Evolutionary conservation across 2,888 invertebrate species (phyloP), one percentile per base, ranked within the genome.

Genomic region (Nomada goodeniana): DNA sequence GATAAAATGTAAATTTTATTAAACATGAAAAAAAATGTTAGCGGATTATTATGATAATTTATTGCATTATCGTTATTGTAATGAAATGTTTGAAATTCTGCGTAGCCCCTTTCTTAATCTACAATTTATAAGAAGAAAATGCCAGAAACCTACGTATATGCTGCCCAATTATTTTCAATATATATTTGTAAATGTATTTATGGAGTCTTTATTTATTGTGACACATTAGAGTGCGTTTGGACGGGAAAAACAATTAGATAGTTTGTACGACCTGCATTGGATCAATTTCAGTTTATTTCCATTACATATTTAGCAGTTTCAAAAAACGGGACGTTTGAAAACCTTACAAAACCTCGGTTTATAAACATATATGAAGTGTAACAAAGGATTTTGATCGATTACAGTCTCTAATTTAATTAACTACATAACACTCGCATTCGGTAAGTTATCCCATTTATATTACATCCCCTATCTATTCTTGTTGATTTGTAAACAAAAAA

Each of bases 1-100:
- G 87, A 89, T 89, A 90, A 89, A 89, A 81, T 88, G 60, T 88
- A 85, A 88, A 82, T 69, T 71, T 26, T 68, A 55, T 50, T 57
- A 42, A 52, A 44, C n/a, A 70, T 44, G 42, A 20, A 23, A 78
- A 80, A 53, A 86, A 84, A 83, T 42, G 63, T 76, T 78, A 26
- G 65, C 53, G 10, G 53, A 60, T 64, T 36, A 60, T 68, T 70
- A 42, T 68, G 72, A 72, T 76, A 74, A 79, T 77, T 63, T 80
- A 47, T 71, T 82, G 23, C 64, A 71, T 65, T 53, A 70, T 26
- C 53, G 57, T 80, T 76, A 61, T 55, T 70, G 64, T 55, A 18
- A 68, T 79, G 55, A 69, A 60, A 63, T 26, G 68, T 69, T 83
- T 73, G 23, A 23, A 72, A 78, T 76, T 68, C 60, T 77, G 68